Base-by-base conservation (phyloP, 92 coral and sea anemone species). In the Plumapathes pennacea region DNA sequence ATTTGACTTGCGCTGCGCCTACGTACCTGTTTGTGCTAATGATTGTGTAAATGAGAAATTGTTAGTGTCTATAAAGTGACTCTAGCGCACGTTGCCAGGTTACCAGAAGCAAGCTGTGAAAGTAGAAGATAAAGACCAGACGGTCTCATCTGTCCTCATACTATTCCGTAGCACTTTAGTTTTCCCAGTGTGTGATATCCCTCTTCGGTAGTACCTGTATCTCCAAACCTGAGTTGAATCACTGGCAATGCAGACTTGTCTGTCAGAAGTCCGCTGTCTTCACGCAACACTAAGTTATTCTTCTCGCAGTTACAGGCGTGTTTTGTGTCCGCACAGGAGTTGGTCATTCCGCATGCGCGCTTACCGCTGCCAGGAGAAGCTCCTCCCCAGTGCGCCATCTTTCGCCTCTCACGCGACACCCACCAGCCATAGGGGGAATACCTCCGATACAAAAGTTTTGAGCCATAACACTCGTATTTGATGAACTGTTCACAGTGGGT, bases 371-470 rank as follows among this genome's bases (percentile, higher is more conserved):
- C 81, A 15, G 85, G 82, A 3, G 65, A 10, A 20, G 85, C 85
- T 13, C 95, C 95, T 10, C 95, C 95, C 95, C 95, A 86, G 71
- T 86, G 77, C 27, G 53, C 42, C 89, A 86, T 86, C 44, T 59
- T 76, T 27, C 27, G n/a, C n/a, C 79, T 76, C 22, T 71, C 82
- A 53, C 95, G 78, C 50, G 95, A 86, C 42, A 86, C 89, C 95
- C 95, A 86, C 89, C 89, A 86, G 37, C 85, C 89, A 37, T 50
- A 53, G 44, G 73, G 62, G 21, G 15, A 24, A n/a, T n/a, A n/a
- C 10, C 81, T 70, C 4, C 18, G 39, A 56, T 54, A 52, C 10
- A 62, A 55, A 1, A 86, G 64, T 24, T 64, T 64, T 13, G 81
- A 74, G 43, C 60, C 56, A 25, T 29, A 74, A 54, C 95, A 86